phyloP scores from a whole-genome alignment of 1,140 invertebrate species.

The Muscidifurax raptorellus region DNA sequence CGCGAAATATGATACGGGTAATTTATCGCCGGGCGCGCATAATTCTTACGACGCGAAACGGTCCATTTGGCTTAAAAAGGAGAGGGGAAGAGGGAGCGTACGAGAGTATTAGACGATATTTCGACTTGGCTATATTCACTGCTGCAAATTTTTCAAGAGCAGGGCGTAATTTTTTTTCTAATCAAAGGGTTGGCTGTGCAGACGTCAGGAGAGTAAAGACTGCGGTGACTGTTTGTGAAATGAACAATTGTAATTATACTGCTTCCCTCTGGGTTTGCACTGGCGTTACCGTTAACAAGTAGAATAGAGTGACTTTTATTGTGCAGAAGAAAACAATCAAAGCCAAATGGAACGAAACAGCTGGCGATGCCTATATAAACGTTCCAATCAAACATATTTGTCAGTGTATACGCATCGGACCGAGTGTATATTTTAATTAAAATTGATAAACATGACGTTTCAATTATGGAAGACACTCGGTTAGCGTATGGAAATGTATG shows the following conservation, averaged over 20 bases:
- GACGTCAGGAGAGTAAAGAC: too few relatives aligned
- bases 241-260: too few relatives aligned
- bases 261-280: too few relatives aligned
- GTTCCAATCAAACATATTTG: not conserved
- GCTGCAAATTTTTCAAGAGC: not conserved
- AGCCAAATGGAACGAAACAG: not conserved
- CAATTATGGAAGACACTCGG: not conserved
- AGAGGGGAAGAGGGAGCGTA: too few relatives aligned
- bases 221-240: too few relatives aligned
- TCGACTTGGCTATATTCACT: not conserved
- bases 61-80: constrained; percentile 30
- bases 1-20: constrained; percentile 46
- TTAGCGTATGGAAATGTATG: not conserved
- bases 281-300: too few relatives aligned
- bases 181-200: not conserved
- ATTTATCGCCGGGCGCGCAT: constrained; percentile 34
- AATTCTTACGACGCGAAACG: constrained; percentile 31
- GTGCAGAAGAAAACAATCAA: too few relatives aligned
- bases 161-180: not conserved
- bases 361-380: not conserved
- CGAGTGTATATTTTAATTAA: not conserved
- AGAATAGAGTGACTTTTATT: too few relatives aligned
- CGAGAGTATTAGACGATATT: not conserved
- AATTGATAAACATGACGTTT: not conserved
- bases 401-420: not conserved